Evolutionary conservation across 2,888 invertebrate species (phyloP), one percentile per base, ranked within the genome.

Genomic region (Polyommatus iphigenia): DNA sequence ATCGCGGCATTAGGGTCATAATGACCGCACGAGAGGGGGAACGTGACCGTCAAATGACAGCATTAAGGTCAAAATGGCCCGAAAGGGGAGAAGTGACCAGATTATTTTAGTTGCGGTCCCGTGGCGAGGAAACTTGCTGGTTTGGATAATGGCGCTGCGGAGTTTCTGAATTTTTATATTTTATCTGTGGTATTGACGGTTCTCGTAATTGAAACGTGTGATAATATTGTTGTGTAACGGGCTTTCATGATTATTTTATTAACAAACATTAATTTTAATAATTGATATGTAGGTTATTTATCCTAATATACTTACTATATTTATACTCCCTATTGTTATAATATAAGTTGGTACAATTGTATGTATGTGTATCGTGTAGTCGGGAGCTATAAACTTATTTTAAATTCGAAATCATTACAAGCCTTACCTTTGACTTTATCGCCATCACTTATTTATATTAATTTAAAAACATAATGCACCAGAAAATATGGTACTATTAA

Each of bases 71-170:
- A 29, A 67, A 67, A 67, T 67, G 67, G 7, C 15, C 32, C 18
- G 15, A 18, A 67, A 67, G 67, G 67, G 67, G 67, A 67, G 29
- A 67, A 32, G 67, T 67, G 67, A 67, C 78, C 75, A 83, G 82
- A 84, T 84, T 85, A 83, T 81, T 79, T 76, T 80, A 79, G 78
- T 80, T 78, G 79, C 79, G 80, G 78, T 78, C 79, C 80, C 78
- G 77, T 78, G 59, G 78, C 20, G 73, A 57, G 78, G 78, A 80
- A 79, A 78, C 78, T 80, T 80, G 77, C 78, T 78, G 41, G 71
- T 77, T 71, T 57, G 67, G 50, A 46, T 67, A 77, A 77, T 67
- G 46, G 20, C 76, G 32, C 24, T 67, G 29, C 32, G 67, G 29
- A 29, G 67, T 67, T 67, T 29, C 6, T 29, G 62, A n/a, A 41